Percentiles rank a stretch among this genome's conserved stretches.
Evolutionary conservation across 2,113 vertebrate genomes (phyloP).

Genomic region (Ranitomeya imitator): DNA sequence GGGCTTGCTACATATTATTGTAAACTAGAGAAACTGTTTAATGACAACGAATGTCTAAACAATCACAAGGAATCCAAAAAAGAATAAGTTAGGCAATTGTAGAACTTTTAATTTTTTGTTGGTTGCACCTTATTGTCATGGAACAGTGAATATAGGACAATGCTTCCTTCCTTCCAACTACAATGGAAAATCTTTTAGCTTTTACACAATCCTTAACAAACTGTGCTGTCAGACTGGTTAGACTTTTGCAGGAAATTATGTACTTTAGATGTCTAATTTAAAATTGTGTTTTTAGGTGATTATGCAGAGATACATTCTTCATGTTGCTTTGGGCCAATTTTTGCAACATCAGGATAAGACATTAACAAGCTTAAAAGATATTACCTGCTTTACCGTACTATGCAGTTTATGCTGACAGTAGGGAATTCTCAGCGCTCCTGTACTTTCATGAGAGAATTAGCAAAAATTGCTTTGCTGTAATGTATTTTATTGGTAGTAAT

Average conservation of each 20-base stretch:
- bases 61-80: too few relatives aligned
- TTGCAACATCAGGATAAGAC: conserved; percentile 75
- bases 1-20: too few relatives aligned
- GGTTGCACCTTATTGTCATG: too few relatives aligned
- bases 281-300: conserved; percentile 65
- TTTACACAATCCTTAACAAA: not conserved
- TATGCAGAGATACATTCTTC: conserved; percentile 65
- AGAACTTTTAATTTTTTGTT: too few relatives aligned
- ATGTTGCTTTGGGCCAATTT: conserved; percentile 69
- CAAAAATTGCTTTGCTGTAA: conserved; percentile 76
- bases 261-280: conserved; percentile 54
- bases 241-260: too few relatives aligned
- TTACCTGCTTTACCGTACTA: conserved; percentile 72
- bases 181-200: not conserved
- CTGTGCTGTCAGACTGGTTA: not conserved
- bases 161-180: too few relatives aligned
- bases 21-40: too few relatives aligned
- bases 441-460: conserved; percentile 75
- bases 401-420: conserved; percentile 68
- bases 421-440: conserved; percentile 68
- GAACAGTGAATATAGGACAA: too few relatives aligned
- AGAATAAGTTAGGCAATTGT: too few relatives aligned
- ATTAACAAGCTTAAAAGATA: conserved; percentile 78
- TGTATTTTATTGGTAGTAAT: conserved; percentile 79
- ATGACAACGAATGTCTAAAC: too few relatives aligned